Conservation (phyloP, 2,888 invertebrate species). For the Drosophila fulvimacula region DNA sequence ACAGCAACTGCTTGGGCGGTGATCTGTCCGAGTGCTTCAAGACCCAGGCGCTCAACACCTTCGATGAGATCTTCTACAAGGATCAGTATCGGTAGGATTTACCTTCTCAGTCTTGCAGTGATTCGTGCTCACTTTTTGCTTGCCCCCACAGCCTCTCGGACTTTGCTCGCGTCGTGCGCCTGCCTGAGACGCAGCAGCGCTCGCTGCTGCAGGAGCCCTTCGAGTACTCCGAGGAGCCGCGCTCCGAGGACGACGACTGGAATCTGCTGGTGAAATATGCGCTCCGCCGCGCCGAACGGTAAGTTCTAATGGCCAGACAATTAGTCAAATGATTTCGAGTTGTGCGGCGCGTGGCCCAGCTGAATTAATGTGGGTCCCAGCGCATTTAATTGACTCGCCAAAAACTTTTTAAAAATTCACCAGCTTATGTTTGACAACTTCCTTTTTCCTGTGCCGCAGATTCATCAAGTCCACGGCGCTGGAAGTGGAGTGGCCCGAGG, state of each 20-base stretch:
- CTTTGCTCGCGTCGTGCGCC: conserved; percentile 89
- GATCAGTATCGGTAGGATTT: conserved; percentile 85
- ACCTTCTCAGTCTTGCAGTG: not conserved
- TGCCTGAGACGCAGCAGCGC: conserved; percentile 89
- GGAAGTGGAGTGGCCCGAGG: conserved; percentile 90
- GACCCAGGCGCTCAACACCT: conserved; percentile 90
- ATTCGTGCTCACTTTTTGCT: not conserved
- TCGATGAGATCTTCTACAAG: conserved; percentile 92
- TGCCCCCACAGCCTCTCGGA: conserved; percentile 87
- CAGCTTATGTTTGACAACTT: conserved; percentile 39
- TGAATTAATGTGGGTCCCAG: conserved; percentile 59
- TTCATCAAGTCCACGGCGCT: conserved; percentile 92
- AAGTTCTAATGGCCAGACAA: conserved; percentile 58
- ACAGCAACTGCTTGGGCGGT: conserved; percentile 90
- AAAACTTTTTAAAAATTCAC: conserved; percentile 21
- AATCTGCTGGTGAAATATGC: conserved; percentile 91
- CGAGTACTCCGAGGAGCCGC: conserved; percentile 89
- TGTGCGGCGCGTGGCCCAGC: conserved; percentile 23
- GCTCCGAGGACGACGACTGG: conserved; percentile 92
- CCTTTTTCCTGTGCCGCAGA: conserved; percentile 81
- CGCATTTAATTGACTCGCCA: conserved; percentile 28
- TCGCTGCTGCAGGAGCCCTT: conserved; percentile 90
- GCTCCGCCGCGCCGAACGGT: conserved; percentile 90
- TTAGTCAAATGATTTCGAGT: conserved; percentile 57
- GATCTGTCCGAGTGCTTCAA: conserved; percentile 95